phyloP scores from a whole-genome alignment of 2,113 vertebrate species.

The Paradoxurus hermaphroditus region DNA sequence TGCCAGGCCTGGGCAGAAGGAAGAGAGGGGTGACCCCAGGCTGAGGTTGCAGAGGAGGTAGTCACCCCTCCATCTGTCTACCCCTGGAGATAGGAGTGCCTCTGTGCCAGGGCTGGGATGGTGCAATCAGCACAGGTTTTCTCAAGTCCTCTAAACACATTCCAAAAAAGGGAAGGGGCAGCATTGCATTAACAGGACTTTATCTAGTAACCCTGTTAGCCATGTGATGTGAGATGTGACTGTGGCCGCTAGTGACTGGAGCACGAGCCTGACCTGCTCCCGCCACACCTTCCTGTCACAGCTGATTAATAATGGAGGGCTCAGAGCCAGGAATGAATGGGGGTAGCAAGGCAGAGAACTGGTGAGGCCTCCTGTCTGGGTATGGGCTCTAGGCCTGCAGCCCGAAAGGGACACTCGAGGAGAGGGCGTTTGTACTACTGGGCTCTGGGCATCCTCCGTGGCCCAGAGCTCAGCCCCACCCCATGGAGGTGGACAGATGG shows the following conservation, averaged over 20 bases:
- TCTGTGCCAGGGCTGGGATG: background rate
- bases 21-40: background rate
- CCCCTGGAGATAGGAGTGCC: background rate
- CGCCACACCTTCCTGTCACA: conserved; percentile 17
- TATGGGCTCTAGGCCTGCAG: background rate
- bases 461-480: background rate
- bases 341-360: background rate
- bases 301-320: conserved; percentile 38
- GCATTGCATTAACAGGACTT: background rate
- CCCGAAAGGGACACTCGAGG: background rate
- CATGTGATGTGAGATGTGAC: background rate
- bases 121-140: background rate
- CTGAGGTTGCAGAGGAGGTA: background rate
- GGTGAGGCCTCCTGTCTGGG: background rate
- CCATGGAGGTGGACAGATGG: background rate
- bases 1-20: conserved; percentile 1
- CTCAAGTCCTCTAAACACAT: background rate
- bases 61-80: background rate
- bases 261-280: conserved; percentile 50
- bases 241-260: background rate
- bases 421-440: background rate
- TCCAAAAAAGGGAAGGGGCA: conserved; percentile 36
- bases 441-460: background rate
- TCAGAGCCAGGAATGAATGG: conserved; percentile 8
- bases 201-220: conserved; percentile 33